Percentiles rank a stretch among this genome's conserved stretches.
Conservation (phyloP, 2,888 invertebrate species). For the Furcula furcula region DNA sequence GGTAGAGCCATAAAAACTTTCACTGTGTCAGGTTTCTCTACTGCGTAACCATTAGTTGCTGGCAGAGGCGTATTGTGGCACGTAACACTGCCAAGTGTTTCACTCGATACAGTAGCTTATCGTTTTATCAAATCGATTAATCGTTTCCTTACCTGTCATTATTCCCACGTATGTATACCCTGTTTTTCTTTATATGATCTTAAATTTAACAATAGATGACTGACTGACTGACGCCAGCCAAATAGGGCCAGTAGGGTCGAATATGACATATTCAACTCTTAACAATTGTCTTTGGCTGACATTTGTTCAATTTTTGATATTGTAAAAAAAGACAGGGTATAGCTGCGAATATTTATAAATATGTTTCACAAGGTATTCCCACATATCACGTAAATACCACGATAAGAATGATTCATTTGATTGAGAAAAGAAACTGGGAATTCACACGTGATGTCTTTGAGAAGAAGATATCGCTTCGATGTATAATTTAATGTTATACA, state of each 20-base stretch:
- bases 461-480: background rate
- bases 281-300: too few relatives aligned
- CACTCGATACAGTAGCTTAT: conserved; percentile 7
- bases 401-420: conserved; percentile 21
- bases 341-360: background rate
- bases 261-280: too few relatives aligned
- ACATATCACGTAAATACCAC: conserved; percentile 20
- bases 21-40: conserved; percentile 67
- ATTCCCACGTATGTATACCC: background rate
- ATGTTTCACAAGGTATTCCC: conserved; percentile 28
- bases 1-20: conserved; percentile 59
- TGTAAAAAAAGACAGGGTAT: too few relatives aligned
- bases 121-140: background rate
- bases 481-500: conserved; percentile 11
- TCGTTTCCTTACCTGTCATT: background rate
- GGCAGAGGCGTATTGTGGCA: conserved; percentile 34
- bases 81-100: conserved; percentile 31
- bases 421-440: conserved; percentile 14
- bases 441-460: conserved; percentile 6
- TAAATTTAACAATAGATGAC: too few relatives aligned
- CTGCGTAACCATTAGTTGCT: conserved; percentile 56
- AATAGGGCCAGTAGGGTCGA: too few relatives aligned
- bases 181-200: too few relatives aligned
- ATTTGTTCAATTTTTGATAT: too few relatives aligned
- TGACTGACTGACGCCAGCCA: too few relatives aligned